Base-by-base conservation (phyloP, 2,888 invertebrate species). In the Pegoplata infirma region DNA sequence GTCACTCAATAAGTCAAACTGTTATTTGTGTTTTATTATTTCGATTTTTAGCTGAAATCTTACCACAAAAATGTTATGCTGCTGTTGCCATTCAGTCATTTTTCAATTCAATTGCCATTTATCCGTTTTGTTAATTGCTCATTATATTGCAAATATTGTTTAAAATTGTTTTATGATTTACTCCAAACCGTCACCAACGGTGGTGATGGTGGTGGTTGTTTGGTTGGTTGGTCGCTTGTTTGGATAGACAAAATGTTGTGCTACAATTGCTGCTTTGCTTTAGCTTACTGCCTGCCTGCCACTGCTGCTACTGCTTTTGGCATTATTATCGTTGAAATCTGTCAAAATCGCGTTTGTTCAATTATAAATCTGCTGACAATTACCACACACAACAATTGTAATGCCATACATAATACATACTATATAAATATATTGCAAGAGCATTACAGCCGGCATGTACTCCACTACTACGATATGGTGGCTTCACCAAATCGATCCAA, bases 311-410 rank as follows among this genome's bases (percentile, higher is more conserved):
- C 75, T 78, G 76, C 66, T 80, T 81, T 80, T 80, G 81, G 81
- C 77, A 80, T 77, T 81, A 80, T 76, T 78, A 80, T 77, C 78
- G 76, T 68, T 79, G 80, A 82, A 82, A 82, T 80, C 82, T 82
- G 82, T 82, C 82, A 81, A 81, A 81, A 80, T 81, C 82, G 82
- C 81, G 79, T 82, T 82, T 81, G 82, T 80, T 81, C 80, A 82
- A 81, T 81, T 82, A 82, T 80, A 82, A 81, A 82, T 82, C 75
- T 81, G 79, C 81, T 82, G 82, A 80, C 82, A 80, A 81, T 81
- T 81, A 82, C 81, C 81, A 78, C 82, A 82, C 80, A 82, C 79
- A 79, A 71, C 64, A 76, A 49, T 40, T 63, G 61, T 46, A 64
- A 49, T 51, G 51, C 28, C 63, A 32, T 32, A 32, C 32, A 32